Evolutionary conservation across 2,113 vertebrate genomes (phyloP).

Genomic region (Planiliza haematocheilus): DNA sequence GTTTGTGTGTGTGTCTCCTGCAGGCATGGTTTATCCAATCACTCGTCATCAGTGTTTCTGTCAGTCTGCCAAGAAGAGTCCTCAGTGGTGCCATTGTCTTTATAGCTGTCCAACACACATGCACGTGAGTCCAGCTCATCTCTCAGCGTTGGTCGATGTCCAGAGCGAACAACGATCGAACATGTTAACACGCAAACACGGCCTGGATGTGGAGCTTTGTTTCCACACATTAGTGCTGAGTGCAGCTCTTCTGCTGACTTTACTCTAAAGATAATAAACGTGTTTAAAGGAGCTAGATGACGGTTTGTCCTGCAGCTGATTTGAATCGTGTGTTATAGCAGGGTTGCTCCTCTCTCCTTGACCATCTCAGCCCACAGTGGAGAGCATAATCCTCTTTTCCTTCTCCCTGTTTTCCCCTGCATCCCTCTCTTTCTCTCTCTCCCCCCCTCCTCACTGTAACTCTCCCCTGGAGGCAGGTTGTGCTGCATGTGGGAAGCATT

Average conservation of each 20-base stretch:
- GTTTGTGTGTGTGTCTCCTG: conserved; percentile 59
- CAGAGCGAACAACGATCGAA: too few relatives aligned
- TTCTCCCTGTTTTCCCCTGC: neutral
- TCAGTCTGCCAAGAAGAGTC: conserved; percentile 72
- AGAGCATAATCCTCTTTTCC: neutral
- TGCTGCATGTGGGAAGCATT: conserved; percentile 46
- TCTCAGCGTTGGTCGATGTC: too few relatives aligned
- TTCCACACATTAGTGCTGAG: too few relatives aligned
- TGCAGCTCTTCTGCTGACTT: too few relatives aligned
- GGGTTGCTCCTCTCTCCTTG: neutral
- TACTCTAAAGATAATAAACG: too few relatives aligned
- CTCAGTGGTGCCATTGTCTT: conserved; percentile 65
- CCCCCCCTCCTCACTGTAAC: conserved; percentile 13
- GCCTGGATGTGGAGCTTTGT: too few relatives aligned
- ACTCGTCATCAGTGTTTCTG: conserved; percentile 76
- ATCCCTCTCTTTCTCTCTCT: conserved; percentile 1
- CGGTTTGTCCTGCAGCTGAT: too few relatives aligned
- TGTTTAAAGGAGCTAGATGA: too few relatives aligned
- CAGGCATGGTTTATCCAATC: conserved; percentile 75
- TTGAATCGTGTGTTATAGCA: too few relatives aligned
- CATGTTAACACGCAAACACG: too few relatives aligned
- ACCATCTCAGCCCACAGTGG: neutral
- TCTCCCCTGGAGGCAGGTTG: conserved; percentile 35
- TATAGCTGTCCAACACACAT: conserved; percentile 42
- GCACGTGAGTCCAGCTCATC: neutral